Base-by-base conservation (phyloP, 2,888 invertebrate species). In the Brachyptera risi region DNA sequence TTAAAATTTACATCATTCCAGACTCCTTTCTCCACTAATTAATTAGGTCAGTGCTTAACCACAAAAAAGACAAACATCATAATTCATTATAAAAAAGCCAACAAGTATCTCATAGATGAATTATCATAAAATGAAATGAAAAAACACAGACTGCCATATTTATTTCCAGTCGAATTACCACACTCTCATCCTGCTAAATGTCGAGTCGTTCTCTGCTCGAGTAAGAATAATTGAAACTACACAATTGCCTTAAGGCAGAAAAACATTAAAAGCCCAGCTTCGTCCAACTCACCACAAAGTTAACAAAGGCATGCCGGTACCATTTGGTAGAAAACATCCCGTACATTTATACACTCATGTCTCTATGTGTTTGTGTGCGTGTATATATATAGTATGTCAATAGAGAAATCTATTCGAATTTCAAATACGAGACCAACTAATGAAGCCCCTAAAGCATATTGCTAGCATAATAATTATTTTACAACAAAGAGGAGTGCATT, bases 311-410 rank as follows among this genome's bases (percentile, higher is more conserved):
- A 13, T 38, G 38, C 24, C 44, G 11, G 11, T 23, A 24, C 27
- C 56, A 60, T 47, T 57, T n/a, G 31, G 40, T 21, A 35, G 31
- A 60, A 56, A 59, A 40, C 15, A n/a, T n/a, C n/a, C n/a, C n/a
- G n/a, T n/a, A n/a, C n/a, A n/a, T n/a, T n/a, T 9, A 5, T 5
- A 19, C 49, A 23, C 37, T 35, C 50, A 37, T 38, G 54, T n/a
- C n/a, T n/a, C n/a, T n/a, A n/a, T n/a, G n/a, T n/a, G n/a, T n/a
- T n/a, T n/a, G 50, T 59, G 40, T 59, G 24, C 35, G 17, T 17
- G 35, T 35, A 27, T 47, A 7, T 27, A 42, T 17, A 42, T 26
- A 26, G 15, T n/a, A 57, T 21, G 42, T 42, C 42, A 57, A 24
- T 42, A 47, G 21, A 5, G 19, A 42, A 58, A 56, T 38, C 13